Conservation (phyloP, 1,140 invertebrate species). For the Stenopsyche tienmushanensis region DNA sequence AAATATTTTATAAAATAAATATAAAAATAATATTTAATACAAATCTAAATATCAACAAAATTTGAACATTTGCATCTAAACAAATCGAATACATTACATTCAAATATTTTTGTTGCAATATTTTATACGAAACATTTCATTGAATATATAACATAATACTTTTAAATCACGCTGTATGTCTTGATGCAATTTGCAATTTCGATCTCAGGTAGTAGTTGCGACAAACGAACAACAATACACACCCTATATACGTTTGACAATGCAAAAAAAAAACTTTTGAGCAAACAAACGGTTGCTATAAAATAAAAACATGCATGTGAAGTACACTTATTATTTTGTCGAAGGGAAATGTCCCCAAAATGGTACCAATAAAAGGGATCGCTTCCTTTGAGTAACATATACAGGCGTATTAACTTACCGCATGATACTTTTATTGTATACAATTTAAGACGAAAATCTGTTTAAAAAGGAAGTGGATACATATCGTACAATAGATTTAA, state of each 20-base stretch:
- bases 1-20: constrained; percentile 1
- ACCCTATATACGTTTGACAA: constrained; percentile 4
- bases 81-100: no score
- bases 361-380: constrained; percentile 19
- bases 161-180: no score
- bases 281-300: constrained; percentile 31
- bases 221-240: no score
- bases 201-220: no score
- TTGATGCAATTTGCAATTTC: no score
- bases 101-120: no score
- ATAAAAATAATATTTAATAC: neutral
- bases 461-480: no score
- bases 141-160: no score
- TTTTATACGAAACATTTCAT: no score
- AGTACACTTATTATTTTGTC: constrained; percentile 17
- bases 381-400: constrained; percentile 39
- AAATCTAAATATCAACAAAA: no score
- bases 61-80: no score
- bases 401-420: constrained; percentile 35
- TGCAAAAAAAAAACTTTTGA: constrained; percentile 22
- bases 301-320: constrained; percentile 11
- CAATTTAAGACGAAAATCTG: neutral
- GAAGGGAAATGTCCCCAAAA: neutral
- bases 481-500: no score
- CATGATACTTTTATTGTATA: constrained; percentile 5